Conservation (phyloP, 2,888 invertebrate species). For the Sycophila texana region DNA sequence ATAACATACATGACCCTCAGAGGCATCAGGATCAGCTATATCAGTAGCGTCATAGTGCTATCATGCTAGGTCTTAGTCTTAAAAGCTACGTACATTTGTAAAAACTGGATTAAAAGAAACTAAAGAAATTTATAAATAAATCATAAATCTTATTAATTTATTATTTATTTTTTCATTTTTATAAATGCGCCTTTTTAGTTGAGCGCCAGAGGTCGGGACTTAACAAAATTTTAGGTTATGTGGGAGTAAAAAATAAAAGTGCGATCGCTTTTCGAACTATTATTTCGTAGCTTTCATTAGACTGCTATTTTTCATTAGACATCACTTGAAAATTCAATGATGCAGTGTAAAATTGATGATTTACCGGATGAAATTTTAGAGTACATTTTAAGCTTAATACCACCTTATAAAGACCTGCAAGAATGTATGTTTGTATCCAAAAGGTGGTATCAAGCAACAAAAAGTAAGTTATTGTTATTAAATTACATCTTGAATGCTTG, state of each 20-base stretch:
- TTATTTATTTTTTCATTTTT: too few relatives aligned
- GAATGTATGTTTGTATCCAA: conserved; percentile 91
- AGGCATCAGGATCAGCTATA: too few relatives aligned
- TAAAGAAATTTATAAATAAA: too few relatives aligned
- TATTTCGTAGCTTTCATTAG: conserved; percentile 26
- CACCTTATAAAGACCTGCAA: conserved; percentile 93
- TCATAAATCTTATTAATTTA: too few relatives aligned
- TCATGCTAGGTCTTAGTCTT: too few relatives aligned
- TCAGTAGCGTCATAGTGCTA: too few relatives aligned
- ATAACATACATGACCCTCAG: too few relatives aligned
- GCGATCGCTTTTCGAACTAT: conserved; percentile 34
- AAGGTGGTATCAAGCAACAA: conserved; percentile 89
- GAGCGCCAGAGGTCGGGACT: too few relatives aligned
- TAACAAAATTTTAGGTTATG: conserved; percentile 40
- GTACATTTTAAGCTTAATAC: conserved; percentile 91
- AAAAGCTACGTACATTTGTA: too few relatives aligned
- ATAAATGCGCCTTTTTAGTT: too few relatives aligned
- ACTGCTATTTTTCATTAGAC: conserved; percentile 26
- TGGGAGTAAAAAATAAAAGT: conserved; percentile 21
- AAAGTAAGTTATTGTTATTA: conserved; percentile 80
- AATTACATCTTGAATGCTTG: not conserved
- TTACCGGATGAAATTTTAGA: conserved; percentile 96
- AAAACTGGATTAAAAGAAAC: too few relatives aligned
- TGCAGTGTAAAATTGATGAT: conserved; percentile 79
- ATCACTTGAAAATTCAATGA: conserved; percentile 33